A percentile compares a stretch with the other conserved stretches of the same genome.
These are phyloP conservation scores for Ylistrum balloti DNA, from an alignment of 1,140 invertebrate species.

Conservation along the genomic window DNA sequence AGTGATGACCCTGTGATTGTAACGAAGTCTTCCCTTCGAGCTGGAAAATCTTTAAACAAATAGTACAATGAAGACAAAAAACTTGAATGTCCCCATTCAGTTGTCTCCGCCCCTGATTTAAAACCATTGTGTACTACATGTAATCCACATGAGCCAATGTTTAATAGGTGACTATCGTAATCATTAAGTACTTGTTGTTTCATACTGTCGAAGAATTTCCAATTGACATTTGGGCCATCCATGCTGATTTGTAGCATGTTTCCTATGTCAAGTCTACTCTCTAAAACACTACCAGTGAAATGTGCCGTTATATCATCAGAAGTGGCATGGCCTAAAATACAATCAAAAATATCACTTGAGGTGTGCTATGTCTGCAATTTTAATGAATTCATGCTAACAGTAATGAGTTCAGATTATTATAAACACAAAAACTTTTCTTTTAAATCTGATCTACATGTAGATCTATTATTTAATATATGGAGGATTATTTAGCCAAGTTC, in stretches of 20 bases:
- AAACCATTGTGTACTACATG: slow-evolving; percentile 62
- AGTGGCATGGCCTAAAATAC: too few relatives aligned
- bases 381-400: too few relatives aligned
- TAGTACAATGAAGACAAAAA: neutral
- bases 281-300: too few relatives aligned
- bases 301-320: too few relatives aligned
- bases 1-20: slow-evolving; percentile 1
- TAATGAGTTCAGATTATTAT: too few relatives aligned
- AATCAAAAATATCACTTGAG: too few relatives aligned
- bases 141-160: slow-evolving; percentile 64
- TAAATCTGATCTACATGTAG: too few relatives aligned
- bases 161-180: slow-evolving; percentile 36
- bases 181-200: slow-evolving; percentile 54
- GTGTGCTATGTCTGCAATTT: too few relatives aligned
- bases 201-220: slow-evolving; percentile 60
- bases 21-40: slow-evolving; percentile 60
- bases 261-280: too few relatives aligned
- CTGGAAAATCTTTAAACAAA: slow-evolving; percentile 60
- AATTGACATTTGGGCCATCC: slow-evolving; percentile 74
- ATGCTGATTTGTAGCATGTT: slow-evolving; percentile 43
- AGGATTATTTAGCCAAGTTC: too few relatives aligned
- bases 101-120: slow-evolving; percentile 45
- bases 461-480: too few relatives aligned
- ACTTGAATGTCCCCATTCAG: slow-evolving; percentile 48
- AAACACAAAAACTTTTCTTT: too few relatives aligned